phyloP scores from a whole-genome alignment of 2,888 invertebrate genomes.

The Candidula unifasciata region DNA sequence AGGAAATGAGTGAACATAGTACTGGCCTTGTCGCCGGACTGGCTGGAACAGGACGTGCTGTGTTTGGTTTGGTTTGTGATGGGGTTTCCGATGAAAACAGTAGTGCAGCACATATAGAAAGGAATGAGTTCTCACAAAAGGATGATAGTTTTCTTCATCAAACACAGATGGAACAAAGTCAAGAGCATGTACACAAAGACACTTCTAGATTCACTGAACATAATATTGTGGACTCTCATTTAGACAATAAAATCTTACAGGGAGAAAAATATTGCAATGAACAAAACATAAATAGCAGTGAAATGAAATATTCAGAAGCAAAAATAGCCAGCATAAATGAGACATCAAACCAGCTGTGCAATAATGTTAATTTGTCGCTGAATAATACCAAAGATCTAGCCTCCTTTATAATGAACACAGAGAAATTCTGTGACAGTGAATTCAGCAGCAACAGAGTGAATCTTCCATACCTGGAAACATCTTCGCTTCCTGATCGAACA shows the following conservation, averaged over 20 bases:
- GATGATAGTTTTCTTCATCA: not conserved
- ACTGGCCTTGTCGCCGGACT: constrained; percentile 11
- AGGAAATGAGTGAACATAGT: not conserved
- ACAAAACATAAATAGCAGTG: not conserved
- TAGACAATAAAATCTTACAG: not conserved
- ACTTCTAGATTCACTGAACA: not conserved
- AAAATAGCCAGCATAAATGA: not conserved
- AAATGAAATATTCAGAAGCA: not conserved
- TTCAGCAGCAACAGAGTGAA: not conserved
- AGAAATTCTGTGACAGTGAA: not conserved
- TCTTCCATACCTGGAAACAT: not conserved
- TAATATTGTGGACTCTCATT: not conserved
- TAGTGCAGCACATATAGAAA: not conserved
- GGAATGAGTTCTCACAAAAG: not conserved
- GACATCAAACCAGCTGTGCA: not conserved
- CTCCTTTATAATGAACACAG: not conserved
- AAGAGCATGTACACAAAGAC: not conserved
- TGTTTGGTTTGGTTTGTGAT: constrained; percentile 29
- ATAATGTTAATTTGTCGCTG: not conserved
- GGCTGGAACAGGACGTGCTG: constrained; percentile 36
- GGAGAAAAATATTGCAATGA: no score
- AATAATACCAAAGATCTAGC: not conserved
- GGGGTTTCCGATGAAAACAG: not conserved
- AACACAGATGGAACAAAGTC: not conserved
- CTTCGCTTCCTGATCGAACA: not conserved